Evolutionary conservation across 2,888 invertebrate species (phyloP).

Genomic region (Eledona agricola): DNA sequence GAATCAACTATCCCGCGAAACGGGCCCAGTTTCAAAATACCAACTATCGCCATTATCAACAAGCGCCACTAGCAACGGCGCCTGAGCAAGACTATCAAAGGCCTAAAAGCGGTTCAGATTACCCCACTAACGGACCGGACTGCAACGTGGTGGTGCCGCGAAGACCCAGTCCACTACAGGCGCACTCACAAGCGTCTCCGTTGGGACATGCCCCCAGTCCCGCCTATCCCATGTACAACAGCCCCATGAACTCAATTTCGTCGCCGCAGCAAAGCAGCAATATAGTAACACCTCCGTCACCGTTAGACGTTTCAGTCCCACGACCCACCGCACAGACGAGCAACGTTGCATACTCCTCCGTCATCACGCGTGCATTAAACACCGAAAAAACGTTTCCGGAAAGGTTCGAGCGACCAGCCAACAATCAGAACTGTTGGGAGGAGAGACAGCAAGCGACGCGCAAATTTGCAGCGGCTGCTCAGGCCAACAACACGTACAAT

Average conservation of each 20-base stretch:
- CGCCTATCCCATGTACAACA: constrained; percentile 85
- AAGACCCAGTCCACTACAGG: constrained; percentile 74
- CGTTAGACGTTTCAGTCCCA: constrained; percentile 74
- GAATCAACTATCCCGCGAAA: constrained; percentile 70
- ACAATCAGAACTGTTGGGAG: constrained; percentile 68
- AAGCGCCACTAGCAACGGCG: constrained; percentile 64
- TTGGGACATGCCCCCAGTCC: constrained; percentile 79
- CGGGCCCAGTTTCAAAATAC: constrained; percentile 66
- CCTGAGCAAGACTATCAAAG: constrained; percentile 66
- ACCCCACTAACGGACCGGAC: constrained; percentile 63
- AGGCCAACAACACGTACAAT: constrained; percentile 46
- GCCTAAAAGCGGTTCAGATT: constrained; percentile 64
- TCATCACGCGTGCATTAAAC: constrained; percentile 79
- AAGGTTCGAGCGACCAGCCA: constrained; percentile 64
- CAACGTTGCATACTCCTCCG: constrained; percentile 80
- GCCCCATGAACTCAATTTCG: constrained; percentile 80
- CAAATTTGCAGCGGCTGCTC: constrained; percentile 64
- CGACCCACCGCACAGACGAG: constrained; percentile 69
- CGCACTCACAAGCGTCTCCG: constrained; percentile 77
- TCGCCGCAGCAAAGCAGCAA: constrained; percentile 74
- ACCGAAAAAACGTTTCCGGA: constrained; percentile 68
- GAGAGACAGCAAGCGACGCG: constrained; percentile 64
- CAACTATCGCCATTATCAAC: constrained; percentile 69
- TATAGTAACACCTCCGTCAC: constrained; percentile 72
- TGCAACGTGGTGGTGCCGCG: constrained; percentile 71